Base-by-base conservation (phyloP, 1,140 invertebrate species). In the Halotydeus destructor region DNA sequence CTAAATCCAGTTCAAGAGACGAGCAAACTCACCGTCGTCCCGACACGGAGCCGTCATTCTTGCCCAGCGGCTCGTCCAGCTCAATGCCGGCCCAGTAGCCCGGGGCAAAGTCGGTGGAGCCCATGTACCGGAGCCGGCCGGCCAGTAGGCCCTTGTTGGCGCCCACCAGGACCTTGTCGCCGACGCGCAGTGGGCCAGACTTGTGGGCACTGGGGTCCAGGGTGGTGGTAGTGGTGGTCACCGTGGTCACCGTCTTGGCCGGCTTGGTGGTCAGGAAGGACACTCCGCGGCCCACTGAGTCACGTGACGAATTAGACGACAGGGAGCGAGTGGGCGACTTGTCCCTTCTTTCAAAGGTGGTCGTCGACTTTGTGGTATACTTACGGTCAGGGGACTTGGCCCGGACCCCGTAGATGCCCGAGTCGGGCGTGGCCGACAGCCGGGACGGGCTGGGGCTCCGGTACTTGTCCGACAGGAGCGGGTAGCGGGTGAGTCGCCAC, bases 21-120 rank as follows among this genome's bases (percentile, higher is more conserved):
- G 22, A n/a, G 12, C 16, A n/a, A 16, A 39, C 19, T 41, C 18
- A 41, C 39, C 86, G 91, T 62, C 33, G 50, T 11, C 66, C 86
- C 49, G 73, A 79, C 30, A 96, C 84, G 31, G 79, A 76, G 33
- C 89, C 88, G 62, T 96, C 86, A 64, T 96, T 94, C 61, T 94
- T 94, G 27, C 89, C 89, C 42, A 77, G 61, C 1, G 83, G 75
- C 44, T 91, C 84, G 56, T 94, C 86, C 45, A 96, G 64, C 61
- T 94, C 85, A 19, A 96, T 77, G 12, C 89, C 89, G 44, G 81
- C 88, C 85, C 85, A 94, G 51, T 85, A 73, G 23, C 39, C 39
- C 1, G 27, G 4, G 11, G 27, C 28, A 22, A 41, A 41, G 11
- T 41, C 5, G 2, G 28, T 32, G 8, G 9, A 6, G 11, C 39